Percentiles rank a stretch among this genome's conserved stretches.
Conservation (phyloP, 1,140 invertebrate species). For the Drosophila ficusphila region DNA sequence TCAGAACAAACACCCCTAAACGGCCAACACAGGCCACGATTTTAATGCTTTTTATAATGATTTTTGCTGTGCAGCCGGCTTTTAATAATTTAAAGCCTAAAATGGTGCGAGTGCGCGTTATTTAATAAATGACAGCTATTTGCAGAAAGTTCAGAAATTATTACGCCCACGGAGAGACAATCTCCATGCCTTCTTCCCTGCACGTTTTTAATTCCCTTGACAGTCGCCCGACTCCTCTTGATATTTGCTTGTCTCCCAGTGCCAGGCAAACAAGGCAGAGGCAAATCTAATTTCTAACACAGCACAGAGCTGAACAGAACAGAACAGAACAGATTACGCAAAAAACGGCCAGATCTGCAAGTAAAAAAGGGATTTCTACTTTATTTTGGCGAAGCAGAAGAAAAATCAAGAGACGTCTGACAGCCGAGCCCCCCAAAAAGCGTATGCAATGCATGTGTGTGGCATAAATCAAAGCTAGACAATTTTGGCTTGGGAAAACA, state of each 20-base stretch:
- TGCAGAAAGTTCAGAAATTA: slow-evolving; percentile 22
- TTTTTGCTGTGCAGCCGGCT: slow-evolving; percentile 24
- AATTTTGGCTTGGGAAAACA: slow-evolving; percentile 76
- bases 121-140: slow-evolving; percentile 65
- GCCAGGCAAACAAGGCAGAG: slow-evolving; percentile 14
- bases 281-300: slow-evolving; percentile 74
- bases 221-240: slow-evolving; percentile 49
- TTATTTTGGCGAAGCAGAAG: slow-evolving; percentile 26
- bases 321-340: slow-evolving; percentile 52
- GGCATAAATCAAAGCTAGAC: slow-evolving; percentile 82
- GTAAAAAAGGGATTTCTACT: slow-evolving; percentile 18
- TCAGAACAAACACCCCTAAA: slow-evolving; percentile 19
- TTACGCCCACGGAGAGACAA: slow-evolving; percentile 21
- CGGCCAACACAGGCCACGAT: slow-evolving; percentile 9
- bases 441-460: slow-evolving; percentile 79
- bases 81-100: slow-evolving; percentile 51
- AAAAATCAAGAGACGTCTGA: slow-evolving; percentile 61
- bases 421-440: slow-evolving; percentile 61
- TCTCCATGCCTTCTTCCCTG: slow-evolving; percentile 18
- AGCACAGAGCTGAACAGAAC: slow-evolving; percentile 17
- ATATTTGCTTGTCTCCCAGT: slow-evolving; percentile 52
- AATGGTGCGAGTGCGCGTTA: slow-evolving; percentile 25
- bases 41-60: slow-evolving; percentile 48
- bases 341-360: slow-evolving; percentile 35
- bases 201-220: slow-evolving; percentile 70